Conservation (phyloP, 2,113 vertebrate species). For the Saguinus imperator region DNA sequence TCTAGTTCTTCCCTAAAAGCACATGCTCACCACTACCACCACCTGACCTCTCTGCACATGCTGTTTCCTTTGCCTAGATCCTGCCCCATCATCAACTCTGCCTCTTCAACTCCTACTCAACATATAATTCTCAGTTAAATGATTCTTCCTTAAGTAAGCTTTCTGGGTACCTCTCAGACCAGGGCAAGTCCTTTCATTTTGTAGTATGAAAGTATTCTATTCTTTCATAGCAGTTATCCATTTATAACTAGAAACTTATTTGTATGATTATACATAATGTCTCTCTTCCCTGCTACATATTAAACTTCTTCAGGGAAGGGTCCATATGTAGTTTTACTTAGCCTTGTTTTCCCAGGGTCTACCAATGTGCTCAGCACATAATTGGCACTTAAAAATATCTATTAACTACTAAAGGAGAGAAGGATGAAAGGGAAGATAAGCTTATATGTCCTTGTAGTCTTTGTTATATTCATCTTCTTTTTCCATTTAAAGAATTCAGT, state of each 20-base stretch:
- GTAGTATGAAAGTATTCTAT: not conserved
- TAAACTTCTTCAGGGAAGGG: not conserved
- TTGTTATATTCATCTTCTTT: not conserved
- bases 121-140: not conserved
- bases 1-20: not conserved
- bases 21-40: too few species aligned
- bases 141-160: not conserved
- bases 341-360: not conserved
- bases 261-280: not conserved
- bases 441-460: not conserved
- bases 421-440: not conserved
- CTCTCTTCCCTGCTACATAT: not conserved
- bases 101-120: not conserved
- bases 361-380: not conserved
- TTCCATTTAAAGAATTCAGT: slow-evolving; percentile 48
- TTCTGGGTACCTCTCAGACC: not conserved
- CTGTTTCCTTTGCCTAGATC: not conserved
- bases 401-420: not conserved
- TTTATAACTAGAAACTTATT: not conserved
- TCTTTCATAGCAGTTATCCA: not conserved
- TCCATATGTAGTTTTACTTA: not conserved
- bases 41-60: not conserved
- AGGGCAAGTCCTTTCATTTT: not conserved
- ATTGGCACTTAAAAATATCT: not conserved
- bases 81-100: not conserved